Evolutionary conservation across 2,113 vertebrate species (phyloP), one percentile per base, ranked within the genome.

Genomic region (Cyprinodon tularosa): DNA sequence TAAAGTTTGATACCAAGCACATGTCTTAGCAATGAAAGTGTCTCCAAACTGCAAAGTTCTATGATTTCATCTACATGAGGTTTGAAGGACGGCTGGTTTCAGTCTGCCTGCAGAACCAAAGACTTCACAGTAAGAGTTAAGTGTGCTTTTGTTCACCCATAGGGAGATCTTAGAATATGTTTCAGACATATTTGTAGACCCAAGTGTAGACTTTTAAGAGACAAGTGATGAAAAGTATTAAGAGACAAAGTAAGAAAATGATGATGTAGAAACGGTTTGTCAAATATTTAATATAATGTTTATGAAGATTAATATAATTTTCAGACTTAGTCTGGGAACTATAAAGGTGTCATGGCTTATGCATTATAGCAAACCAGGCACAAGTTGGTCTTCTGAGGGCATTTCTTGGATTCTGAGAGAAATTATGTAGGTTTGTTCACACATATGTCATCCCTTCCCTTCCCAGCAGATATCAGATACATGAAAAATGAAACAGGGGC

Each of bases 1-100:
- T 86, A 76, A 53, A 37, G 77, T 66, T 78, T 84, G 84, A 93
- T 89, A 83, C 84, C 74, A 78, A 84, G 80, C 89, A 83, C 85
- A 90, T 90, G 80, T 90, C 72, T 81, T 71, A n/a, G 77, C 70
- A 39, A 77, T 37, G 48, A 39, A 38, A 66, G 70, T 66, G 71
- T 76, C 53, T 85, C 67, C 60, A 62, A 72, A 77, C 72, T 87
- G 78, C 80, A 82, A 88, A 88, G 80, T 87, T 83, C 74, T 39
- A 66, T 77, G 84, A 86, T 90, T 78, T 75, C 81, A 85, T 89
- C 80, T 84, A 60, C 60, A 11, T 62, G 79, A 64, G 70, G 72
- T 69, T 29, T 45, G 72, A 75, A 79, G 13, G 50, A 82, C 86
- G 76, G 64, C 12, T 12, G 64, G 88, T 88, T 93, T 91, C 88